Evolutionary conservation across 35 echinoderm and acorn worm genomes (phyloP), one percentile per base, ranked within the genome.

Genomic region (Eucidaris tribuloides): DNA sequence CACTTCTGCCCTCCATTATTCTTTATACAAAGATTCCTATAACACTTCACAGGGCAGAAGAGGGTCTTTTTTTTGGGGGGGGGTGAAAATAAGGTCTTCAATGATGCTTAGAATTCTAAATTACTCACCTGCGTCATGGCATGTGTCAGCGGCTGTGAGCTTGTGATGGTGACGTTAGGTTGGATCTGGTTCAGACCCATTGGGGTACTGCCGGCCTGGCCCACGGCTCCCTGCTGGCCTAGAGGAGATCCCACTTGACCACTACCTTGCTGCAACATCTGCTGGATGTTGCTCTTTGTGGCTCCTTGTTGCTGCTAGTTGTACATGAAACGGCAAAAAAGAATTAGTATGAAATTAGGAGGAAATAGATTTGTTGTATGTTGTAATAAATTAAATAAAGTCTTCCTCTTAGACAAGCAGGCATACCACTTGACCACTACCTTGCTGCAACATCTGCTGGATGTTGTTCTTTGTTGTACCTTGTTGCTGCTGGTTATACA

Each of bases 111-210:
- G n/a, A n/a, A n/a, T n/a, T n/a, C n/a, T n/a, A n/a, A n/a, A 33
- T 17, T 11, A n/a, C 42, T 52, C 30, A 79, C 77, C 6, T 68
- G 61, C 18, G 82, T 14, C 39, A 84, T 54, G 38, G 38, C 45
- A 35, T 84, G 82, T 35, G 61, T 57, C 40, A 79, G 36, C 11
- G 68, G 68, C 40, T 74, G 68, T 44, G 68, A 74, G 35, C 34
- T 74, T 5, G 83, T 86, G 27, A 86, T 71, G 22, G 83, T 86
- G 17, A 86, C 83, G 35, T 86, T 86, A 23, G 83, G 83, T 58
- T 86, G 82, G 45, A 74, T 31, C 28, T 68, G 68, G 9, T 43
- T 43, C 15, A 74, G 29, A n/a, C 48, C 48, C 48, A 52, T 79
- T 55, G 41, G 20, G 79, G 42, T 56, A 58, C 55, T 35, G 27